A percentile compares a stretch with the other conserved stretches of the same genome.
These are phyloP conservation scores for Dipodomys spectabilis DNA, from an alignment of 2,113 vertebrate species.

Conservation along the genomic window DNA sequence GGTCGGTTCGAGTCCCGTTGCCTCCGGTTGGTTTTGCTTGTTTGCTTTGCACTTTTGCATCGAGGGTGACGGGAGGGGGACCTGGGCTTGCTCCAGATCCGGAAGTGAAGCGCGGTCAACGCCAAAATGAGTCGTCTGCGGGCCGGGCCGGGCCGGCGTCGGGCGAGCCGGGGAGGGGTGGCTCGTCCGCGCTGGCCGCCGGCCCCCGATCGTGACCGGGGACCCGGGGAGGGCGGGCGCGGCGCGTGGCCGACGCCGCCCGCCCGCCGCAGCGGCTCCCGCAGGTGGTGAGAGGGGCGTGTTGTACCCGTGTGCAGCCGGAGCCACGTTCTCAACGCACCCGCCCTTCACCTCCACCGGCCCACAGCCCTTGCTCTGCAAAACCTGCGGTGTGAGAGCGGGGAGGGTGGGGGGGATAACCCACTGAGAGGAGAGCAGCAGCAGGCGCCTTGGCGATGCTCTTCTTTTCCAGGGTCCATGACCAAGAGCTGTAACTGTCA, in stretches of 20 bases:
- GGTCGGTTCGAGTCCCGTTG: neutral
- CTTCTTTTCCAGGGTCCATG: neutral
- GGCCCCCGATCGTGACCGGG: neutral
- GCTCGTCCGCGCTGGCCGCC: no score
- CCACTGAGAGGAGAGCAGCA: conserved; percentile 12
- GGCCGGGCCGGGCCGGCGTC: no score
- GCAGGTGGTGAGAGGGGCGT: conserved; percentile 36
- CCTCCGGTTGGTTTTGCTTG: neutral
- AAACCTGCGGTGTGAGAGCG: conserved; percentile 25
- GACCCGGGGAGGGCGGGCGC: neutral
- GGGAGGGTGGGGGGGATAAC: neutral
- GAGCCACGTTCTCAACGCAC: conserved; percentile 9
- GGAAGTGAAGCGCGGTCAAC: conserved; percentile 63
- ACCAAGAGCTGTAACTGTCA: neutral
- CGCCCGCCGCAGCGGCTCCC: neutral
- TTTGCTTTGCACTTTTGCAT: neutral
- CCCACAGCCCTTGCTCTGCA: neutral
- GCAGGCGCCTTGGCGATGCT: neutral
- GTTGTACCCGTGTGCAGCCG: neutral
- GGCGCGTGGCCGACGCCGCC: neutral
- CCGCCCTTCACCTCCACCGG: neutral
- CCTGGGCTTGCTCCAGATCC: neutral
- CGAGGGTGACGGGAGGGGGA: neutral
- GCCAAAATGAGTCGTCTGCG: no score
- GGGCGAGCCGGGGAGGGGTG: no score